Percentiles rank a stretch among this genome's conserved stretches.
Conservation (phyloP, 2,113 vertebrate species). For the Pimephales promelas region DNA sequence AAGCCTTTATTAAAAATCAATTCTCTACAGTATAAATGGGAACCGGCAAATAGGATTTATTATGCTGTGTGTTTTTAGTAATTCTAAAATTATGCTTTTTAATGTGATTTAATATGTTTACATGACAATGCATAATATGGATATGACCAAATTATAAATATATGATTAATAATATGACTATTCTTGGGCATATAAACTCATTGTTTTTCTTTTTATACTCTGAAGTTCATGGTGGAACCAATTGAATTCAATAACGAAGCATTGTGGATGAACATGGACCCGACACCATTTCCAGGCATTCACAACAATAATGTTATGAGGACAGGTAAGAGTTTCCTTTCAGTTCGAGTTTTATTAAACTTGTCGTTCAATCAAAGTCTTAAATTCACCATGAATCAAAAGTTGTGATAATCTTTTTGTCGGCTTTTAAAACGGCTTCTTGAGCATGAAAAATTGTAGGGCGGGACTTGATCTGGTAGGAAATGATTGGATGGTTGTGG, state of each 20-base stretch:
- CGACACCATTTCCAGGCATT: constrained; percentile 7
- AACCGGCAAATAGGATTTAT: background rate
- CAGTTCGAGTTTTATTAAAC: background rate
- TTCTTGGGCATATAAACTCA: background rate
- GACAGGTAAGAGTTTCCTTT: constrained; percentile 47
- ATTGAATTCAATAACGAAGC: constrained; percentile 10
- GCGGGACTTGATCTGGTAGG: no score
- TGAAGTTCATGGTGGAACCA: constrained; percentile 49
- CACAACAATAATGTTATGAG: constrained; percentile 41
- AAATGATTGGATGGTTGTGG: no score
- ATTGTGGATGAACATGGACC: constrained; percentile 48
- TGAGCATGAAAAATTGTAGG: no score
- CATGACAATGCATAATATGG: background rate
- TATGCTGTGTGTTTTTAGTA: background rate
- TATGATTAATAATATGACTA: background rate
- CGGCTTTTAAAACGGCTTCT: no score
- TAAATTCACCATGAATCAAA: no score
- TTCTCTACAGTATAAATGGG: background rate
- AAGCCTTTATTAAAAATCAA: background rate
- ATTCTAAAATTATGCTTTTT: background rate
- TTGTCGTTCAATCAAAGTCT: background rate
- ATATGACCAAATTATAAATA: background rate
- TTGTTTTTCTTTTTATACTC: background rate
- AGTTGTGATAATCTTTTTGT: no score
- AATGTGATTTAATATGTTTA: background rate